phyloP scores from a whole-genome alignment of 35 echinoderm and acorn worm species.

The Lytechinus variegatus region DNA sequence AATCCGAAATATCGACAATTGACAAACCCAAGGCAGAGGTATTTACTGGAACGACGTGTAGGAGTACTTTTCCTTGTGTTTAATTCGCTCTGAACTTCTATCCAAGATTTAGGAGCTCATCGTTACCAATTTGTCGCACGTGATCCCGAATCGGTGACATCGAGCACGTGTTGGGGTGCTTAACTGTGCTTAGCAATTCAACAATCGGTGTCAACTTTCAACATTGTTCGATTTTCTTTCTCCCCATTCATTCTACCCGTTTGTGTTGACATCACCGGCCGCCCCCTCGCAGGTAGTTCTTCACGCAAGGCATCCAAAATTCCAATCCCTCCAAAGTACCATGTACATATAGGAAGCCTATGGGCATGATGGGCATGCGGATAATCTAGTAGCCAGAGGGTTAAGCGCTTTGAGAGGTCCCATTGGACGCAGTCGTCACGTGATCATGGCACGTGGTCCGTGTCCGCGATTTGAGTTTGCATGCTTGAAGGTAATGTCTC shows the following conservation, averaged over 20 bases:
- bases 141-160: not conserved
- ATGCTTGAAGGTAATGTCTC: not conserved
- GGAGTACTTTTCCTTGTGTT: not conserved
- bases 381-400: no score
- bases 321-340: no score
- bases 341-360: no score
- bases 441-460: not conserved
- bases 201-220: not conserved
- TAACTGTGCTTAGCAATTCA: not conserved
- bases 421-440: not conserved
- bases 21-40: not conserved
- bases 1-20: not conserved
- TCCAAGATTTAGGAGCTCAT: not conserved
- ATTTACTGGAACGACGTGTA: not conserved
- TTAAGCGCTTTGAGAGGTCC: not conserved
- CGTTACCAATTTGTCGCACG: not conserved
- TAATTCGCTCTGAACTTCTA: not conserved
- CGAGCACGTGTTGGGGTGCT: not conserved
- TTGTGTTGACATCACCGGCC: not conserved
- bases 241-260: not conserved
- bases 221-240: not conserved
- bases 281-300: not conserved
- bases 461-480: not conserved
- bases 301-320: not conserved
- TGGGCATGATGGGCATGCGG: no score